These are phyloP conservation scores for Pachymerium ferrugineum DNA, from an alignment of 2,888 invertebrate genomes.

Conservation along the genomic window DNA sequence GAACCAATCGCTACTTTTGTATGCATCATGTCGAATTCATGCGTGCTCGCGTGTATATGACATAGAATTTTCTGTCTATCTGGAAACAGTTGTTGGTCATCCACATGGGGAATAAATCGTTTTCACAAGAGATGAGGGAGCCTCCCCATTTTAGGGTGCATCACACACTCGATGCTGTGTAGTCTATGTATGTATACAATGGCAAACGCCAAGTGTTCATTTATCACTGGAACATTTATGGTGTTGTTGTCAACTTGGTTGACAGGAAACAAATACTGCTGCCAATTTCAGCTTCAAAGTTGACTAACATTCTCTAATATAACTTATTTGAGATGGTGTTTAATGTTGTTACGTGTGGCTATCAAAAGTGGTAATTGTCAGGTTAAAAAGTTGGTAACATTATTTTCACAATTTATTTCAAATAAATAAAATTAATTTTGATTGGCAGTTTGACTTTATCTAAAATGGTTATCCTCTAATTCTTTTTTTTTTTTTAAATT, in stretches of 20 bases:
- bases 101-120: constrained; percentile 5
- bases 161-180: too few species aligned
- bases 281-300: background rate
- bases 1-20: background rate
- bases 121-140: too few species aligned
- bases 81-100: constrained; percentile 6
- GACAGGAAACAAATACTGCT: constrained; percentile 5
- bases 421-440: too few species aligned
- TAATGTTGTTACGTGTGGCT: too few species aligned
- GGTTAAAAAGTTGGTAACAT: too few species aligned
- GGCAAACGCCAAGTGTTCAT: background rate
- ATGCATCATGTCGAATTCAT: background rate
- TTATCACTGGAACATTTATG: constrained; percentile 10
- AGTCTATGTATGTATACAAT: background rate
- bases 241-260: background rate
- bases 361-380: too few species aligned
- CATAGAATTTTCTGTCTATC: constrained; percentile 16
- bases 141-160: too few species aligned
- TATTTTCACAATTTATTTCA: too few species aligned
- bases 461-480: too few species aligned
- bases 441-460: too few species aligned
- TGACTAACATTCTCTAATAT: background rate
- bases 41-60: constrained; percentile 2
- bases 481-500: too few species aligned
- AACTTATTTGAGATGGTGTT: background rate